Conservation (phyloP, 2,888 invertebrate genomes). For the Himalopsyche japonica region DNA sequence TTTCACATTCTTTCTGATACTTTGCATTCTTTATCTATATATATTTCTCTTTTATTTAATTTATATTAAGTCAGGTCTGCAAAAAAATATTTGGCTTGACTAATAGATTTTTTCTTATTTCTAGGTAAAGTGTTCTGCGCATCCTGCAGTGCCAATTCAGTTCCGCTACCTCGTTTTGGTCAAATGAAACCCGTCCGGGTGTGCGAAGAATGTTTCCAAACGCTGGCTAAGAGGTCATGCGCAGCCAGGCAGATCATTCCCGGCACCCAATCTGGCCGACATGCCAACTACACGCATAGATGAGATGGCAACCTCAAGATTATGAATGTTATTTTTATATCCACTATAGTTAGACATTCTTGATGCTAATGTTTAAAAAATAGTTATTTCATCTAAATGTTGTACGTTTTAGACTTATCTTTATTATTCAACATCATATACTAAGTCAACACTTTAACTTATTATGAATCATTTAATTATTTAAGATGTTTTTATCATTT, state of each 20-base stretch:
- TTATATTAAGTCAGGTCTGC: background rate
- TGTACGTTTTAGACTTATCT: background rate
- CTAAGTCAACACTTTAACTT: too few relatives aligned
- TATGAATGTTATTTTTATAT: background rate
- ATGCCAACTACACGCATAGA: slow-evolving; percentile 13
- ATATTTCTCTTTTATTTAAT: background rate
- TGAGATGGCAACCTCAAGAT: slow-evolving; percentile 10
- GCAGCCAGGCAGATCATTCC: background rate
- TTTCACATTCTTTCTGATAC: background rate
- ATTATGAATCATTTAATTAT: too few relatives aligned
- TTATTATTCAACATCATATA: too few relatives aligned
- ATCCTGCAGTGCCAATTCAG: slow-evolving; percentile 89
- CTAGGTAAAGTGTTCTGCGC: slow-evolving; percentile 87
- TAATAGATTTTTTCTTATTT: slow-evolving; percentile 34
- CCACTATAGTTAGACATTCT: background rate
- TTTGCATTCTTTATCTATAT: background rate
- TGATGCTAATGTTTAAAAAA: background rate
- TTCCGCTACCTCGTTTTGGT: slow-evolving; percentile 91
- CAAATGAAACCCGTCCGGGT: slow-evolving; percentile 92
- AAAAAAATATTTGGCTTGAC: too few relatives aligned
- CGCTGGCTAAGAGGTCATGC: slow-evolving; percentile 15
- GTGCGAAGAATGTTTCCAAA: slow-evolving; percentile 82
- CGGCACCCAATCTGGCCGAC: background rate
- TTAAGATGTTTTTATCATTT: too few relatives aligned
- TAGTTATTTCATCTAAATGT: background rate